Evolutionary conservation across 2,888 invertebrate species (phyloP).

Genomic region (Terebella lapidaria): DNA sequence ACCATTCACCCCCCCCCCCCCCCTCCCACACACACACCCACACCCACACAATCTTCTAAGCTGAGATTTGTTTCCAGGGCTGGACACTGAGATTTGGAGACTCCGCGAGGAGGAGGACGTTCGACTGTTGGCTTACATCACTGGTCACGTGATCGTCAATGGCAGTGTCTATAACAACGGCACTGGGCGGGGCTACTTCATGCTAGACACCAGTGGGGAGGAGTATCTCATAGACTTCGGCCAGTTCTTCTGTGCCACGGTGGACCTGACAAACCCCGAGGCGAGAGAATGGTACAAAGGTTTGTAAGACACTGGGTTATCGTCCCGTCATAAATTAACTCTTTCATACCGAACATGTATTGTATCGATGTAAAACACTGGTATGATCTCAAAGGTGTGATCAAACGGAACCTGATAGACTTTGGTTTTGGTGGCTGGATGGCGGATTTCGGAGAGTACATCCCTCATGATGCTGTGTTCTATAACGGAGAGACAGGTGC

Average conservation of each 20-base stretch:
- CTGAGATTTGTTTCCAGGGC: too few species aligned
- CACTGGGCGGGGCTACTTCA: slow-evolving; percentile 29
- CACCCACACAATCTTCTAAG: too few species aligned
- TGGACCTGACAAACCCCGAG: slow-evolving; percentile 39
- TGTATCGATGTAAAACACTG: too few species aligned
- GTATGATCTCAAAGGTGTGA: slow-evolving; percentile 19
- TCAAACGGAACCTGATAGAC: slow-evolving; percentile 39
- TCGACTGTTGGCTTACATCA: slow-evolving; percentile 39
- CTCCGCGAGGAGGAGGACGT: slow-evolving; percentile 27
- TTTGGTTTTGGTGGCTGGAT: slow-evolving; percentile 47
- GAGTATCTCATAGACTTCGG: slow-evolving; percentile 36
- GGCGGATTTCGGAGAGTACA: slow-evolving; percentile 47
- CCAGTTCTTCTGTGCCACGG: slow-evolving; percentile 37
- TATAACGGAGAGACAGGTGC: slow-evolving; percentile 26
- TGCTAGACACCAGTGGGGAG: slow-evolving; percentile 30
- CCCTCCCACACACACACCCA: too few species aligned
- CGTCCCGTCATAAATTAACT: too few species aligned
- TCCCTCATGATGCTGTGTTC: slow-evolving; percentile 33
- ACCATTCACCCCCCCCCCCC: too few species aligned
- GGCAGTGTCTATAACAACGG: slow-evolving; percentile 35
- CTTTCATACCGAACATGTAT: too few species aligned
- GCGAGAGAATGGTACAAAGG: slow-evolving; percentile 35
- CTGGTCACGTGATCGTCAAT: slow-evolving; percentile 35
- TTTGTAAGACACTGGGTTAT: neutral
- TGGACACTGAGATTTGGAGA: slow-evolving; percentile 14